Evolutionary conservation across 2,113 vertebrate genomes (phyloP), one percentile per base, ranked within the genome.

Genomic region (Arenaria interpres): DNA sequence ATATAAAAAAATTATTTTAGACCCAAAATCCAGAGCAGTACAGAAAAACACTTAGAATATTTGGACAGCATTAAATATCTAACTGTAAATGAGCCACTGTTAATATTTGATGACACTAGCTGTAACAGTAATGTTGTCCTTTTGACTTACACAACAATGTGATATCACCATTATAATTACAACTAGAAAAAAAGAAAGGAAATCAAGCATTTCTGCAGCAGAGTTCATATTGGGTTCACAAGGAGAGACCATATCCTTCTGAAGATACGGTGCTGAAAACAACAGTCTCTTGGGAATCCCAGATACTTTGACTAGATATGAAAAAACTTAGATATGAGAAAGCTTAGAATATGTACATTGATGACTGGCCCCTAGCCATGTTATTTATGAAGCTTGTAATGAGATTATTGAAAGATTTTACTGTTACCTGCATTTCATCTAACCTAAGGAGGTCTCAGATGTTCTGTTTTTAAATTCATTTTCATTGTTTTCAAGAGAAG

Each of bases 221-320:
- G 90, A 96, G 93, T 97, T 98, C 94, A 96, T 41, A 64, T 2
- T 43, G 45, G 96, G 95, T 97, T 98, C 86, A 96, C 45, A 46
- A 51, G 37, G 48, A 96, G 63, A 96, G 45, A 43, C 3, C 17
- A 46, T 62, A 67, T 90, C 22, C 46, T 97, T 81, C 60, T 41
- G 41, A 88, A 95, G 57, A 75, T 75, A n/a, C 15, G 60, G 53
- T 4, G 21, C 54, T 85, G 72, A 71, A 92, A 66, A 39, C 22
- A 66, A 20, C 10, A 85, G 21, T 62, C 62, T 77, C 64, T 33
- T 51, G 72, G 81, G 87, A 95, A 85, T 93, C 60, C 20, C 6
- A n/a, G 32, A 25, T 89, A 66, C 14, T 79, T 57, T 68, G 27
- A 68, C 21, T 60, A 53, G 48, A 76, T 80, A 83, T 53, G 59